Percentiles rank a stretch among this genome's conserved stretches.
Evolutionary conservation across 2,113 vertebrate species (phyloP).

Genomic region (Empidonax alnorum): DNA sequence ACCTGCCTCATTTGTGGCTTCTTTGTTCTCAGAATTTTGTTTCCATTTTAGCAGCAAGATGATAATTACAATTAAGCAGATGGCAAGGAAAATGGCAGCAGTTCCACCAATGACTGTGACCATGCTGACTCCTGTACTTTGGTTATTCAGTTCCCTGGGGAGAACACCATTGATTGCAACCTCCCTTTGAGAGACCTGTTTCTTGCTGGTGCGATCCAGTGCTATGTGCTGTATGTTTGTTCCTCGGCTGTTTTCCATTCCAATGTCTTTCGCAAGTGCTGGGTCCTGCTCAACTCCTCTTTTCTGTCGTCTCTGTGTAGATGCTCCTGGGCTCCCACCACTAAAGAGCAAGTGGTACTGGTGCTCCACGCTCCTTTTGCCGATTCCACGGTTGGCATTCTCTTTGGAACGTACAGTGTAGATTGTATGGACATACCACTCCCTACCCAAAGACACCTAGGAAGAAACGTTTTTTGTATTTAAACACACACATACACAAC

Average conservation of each 20-base stretch:
- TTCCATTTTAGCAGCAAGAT: constrained; percentile 73
- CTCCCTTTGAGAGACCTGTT: constrained; percentile 57
- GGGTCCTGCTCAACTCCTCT: constrained; percentile 71
- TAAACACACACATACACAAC: not conserved
- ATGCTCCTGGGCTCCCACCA: not conserved
- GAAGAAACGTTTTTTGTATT: constrained; percentile 5
- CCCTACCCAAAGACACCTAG: constrained; percentile 89
- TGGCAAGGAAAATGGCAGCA: constrained; percentile 76
- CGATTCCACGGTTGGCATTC: constrained; percentile 78
- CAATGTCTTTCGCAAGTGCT: constrained; percentile 78
- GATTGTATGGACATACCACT: constrained; percentile 95
- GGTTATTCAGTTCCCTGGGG: constrained; percentile 74
- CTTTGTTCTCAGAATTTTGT: constrained; percentile 69
- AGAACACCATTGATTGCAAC: constrained; percentile 61
- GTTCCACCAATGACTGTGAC: constrained; percentile 76
- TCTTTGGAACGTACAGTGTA: constrained; percentile 91
- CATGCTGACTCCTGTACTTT: constrained; percentile 56
- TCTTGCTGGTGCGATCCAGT: constrained; percentile 78
- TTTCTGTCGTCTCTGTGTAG: constrained; percentile 44
- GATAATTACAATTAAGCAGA: constrained; percentile 73
- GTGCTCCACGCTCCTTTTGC: constrained; percentile 88
- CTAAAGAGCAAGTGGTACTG: constrained; percentile 74
- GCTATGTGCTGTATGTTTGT: constrained; percentile 93
- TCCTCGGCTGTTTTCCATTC: constrained; percentile 82
- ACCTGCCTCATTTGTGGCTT: constrained; percentile 61